These are phyloP conservation scores for Drosophila hamatofila DNA, from an alignment of 2,888 invertebrate genomes.

Conservation along the genomic window DNA sequence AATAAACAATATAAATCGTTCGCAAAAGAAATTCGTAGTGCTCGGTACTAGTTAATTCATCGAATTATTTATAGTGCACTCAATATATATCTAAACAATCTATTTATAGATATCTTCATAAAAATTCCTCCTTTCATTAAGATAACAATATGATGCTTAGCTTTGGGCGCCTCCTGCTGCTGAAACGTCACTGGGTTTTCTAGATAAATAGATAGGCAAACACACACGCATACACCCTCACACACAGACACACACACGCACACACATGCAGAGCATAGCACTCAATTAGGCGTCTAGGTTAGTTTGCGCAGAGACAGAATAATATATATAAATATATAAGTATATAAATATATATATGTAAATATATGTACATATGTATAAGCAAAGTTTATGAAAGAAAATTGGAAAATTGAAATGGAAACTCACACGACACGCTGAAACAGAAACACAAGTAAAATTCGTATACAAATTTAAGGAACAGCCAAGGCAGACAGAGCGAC, in stretches of 20 bases:
- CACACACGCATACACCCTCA: slow-evolving; percentile 8
- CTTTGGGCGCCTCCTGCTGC: slow-evolving; percentile 12
- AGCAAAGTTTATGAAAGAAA: slow-evolving; percentile 75
- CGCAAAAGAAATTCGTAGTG: too few relatives aligned
- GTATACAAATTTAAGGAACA: slow-evolving; percentile 26
- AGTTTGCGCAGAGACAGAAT: slow-evolving; percentile 19
- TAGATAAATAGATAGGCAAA: slow-evolving; percentile 3
- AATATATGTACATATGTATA: background rate
- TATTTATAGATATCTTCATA: background rate
- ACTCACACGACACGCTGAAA: slow-evolving; percentile 60
- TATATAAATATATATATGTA: background rate
- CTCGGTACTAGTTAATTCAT: too few relatives aligned
- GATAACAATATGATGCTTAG: background rate
- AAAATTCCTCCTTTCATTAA: background rate
- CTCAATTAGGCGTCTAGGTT: slow-evolving; percentile 67
- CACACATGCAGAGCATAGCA: slow-evolving; percentile 28
- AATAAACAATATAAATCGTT: too few relatives aligned
- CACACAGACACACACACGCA: background rate
- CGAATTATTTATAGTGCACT: background rate
- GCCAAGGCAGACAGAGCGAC: slow-evolving; percentile 37
- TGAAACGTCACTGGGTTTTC: slow-evolving; percentile 44
- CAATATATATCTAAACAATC: background rate
- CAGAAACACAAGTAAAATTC: slow-evolving; percentile 17
- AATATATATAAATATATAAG: background rate
- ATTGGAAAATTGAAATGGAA: slow-evolving; percentile 78